Evolutionary conservation across 2,797 vertebrate species (phyloP).

Genomic region (Catamblyrhynchus diadema): DNA sequence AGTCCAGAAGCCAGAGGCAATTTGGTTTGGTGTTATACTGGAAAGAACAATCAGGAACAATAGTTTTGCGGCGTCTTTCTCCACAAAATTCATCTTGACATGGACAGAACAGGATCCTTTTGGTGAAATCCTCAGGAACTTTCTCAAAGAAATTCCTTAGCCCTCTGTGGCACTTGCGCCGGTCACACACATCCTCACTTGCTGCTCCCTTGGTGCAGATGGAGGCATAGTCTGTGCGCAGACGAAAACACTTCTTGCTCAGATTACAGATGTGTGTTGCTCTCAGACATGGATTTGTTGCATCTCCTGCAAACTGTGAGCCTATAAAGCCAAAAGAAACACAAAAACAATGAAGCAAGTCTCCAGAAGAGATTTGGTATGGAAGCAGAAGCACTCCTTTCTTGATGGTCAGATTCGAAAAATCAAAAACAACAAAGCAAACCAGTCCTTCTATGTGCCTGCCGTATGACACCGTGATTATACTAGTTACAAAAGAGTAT

Average conservation of each 20-base stretch:
- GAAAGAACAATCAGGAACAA: slow-evolving; percentile 91
- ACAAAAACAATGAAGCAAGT: neutral
- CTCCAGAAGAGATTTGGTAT: neutral
- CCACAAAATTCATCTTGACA: slow-evolving; percentile 87
- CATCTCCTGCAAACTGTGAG: slow-evolving; percentile 8
- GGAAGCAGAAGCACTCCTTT: neutral
- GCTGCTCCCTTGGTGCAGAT: slow-evolving; percentile 80
- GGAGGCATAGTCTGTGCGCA: slow-evolving; percentile 87
- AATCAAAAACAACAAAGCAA: neutral
- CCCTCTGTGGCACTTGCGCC: slow-evolving; percentile 83
- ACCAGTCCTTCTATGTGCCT: neutral
- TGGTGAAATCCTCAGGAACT: slow-evolving; percentile 86
- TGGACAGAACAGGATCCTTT: slow-evolving; percentile 89
- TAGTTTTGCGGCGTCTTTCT: slow-evolving; percentile 90
- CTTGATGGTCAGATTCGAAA: neutral
- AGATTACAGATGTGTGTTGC: slow-evolving; percentile 87
- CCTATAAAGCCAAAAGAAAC: slow-evolving; percentile 41
- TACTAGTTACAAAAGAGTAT: neutral
- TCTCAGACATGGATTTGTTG: slow-evolving; percentile 85
- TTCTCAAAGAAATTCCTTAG: slow-evolving; percentile 90
- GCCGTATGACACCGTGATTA: neutral
- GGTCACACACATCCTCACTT: slow-evolving; percentile 79
- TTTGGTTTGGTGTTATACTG: slow-evolving; percentile 81
- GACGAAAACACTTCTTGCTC: slow-evolving; percentile 86
- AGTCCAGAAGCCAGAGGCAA: slow-evolving; percentile 85